Conservation (phyloP, 64 coral and sea anemone genomes). For the Dendronephthya gigantea region DNA sequence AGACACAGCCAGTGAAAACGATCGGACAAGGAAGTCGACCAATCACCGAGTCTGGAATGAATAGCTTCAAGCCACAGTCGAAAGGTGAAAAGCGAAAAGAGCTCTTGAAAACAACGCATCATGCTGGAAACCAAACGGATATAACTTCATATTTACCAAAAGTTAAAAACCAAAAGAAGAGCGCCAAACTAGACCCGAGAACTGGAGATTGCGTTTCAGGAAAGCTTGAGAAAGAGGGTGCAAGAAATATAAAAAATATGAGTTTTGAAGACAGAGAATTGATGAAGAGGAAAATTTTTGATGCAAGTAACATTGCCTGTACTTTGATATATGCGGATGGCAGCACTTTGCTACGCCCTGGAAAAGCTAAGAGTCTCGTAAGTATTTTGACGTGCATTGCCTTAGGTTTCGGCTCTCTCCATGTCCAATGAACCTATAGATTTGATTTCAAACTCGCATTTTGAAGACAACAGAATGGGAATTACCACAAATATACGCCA, state of each 20-base stretch:
- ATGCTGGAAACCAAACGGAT: neutral
- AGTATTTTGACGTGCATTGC: neutral
- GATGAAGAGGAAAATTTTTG: slow-evolving; percentile 36
- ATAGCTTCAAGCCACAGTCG: no score
- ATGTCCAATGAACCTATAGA: no score
- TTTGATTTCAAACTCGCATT: no score
- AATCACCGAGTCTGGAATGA: no score
- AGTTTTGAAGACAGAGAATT: slow-evolving; percentile 21
- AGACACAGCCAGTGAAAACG: no score
- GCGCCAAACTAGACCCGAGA: neutral
- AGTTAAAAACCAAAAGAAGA: neutral
- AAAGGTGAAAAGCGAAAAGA: neutral
- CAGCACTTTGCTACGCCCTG: slow-evolving; percentile 13
- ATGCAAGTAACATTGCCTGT: slow-evolving; percentile 54
- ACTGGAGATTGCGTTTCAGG: neutral
- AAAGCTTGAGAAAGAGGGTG: neutral
- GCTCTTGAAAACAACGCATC: neutral
- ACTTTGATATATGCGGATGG: slow-evolving; percentile 45
- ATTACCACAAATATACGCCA: no score
- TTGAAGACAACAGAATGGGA: no score
- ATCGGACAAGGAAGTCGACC: no score
- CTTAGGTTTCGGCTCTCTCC: neutral
- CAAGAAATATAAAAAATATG: slow-evolving; percentile 28
- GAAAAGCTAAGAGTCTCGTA: slow-evolving; percentile 10
- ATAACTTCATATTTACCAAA: neutral